Evolutionary conservation across 2,888 invertebrate species (phyloP), one percentile per base, ranked within the genome.

Genomic region (Tenodera sinensis): DNA sequence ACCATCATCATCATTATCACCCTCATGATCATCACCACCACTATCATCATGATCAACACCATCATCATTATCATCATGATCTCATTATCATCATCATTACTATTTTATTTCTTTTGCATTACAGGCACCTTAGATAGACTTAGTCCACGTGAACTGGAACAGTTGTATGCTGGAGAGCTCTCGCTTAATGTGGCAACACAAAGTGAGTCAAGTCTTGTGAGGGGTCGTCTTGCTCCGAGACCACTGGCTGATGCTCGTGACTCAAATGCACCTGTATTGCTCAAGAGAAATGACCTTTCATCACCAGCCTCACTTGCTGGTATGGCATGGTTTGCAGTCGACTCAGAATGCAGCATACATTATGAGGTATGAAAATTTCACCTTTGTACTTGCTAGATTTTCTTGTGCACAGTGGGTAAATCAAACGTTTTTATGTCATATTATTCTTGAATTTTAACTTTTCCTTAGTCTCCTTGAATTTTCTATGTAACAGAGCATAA

Each of bases 271-370:
- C 97, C 96, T 0, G 95, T 96, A 81, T 93, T 97, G 30, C 95
- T 96, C 91, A 94, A 95, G 28, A 94, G 94, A 47, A 91, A 15
- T 0, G 92, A 91, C 71, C 91, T 90, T 71, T 92, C 92, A 28
- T 91, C 91, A 0, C 91, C 95, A 0, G 94, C 95, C 0, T 94
- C 95, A 1, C 94, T 95, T 0, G 96, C 96, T 30, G 98, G 97
- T 1, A 94, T 98, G 90, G 96, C 96, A n/a, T 98, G 98, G 98
- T 93, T 97, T 14, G 95, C 96, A 0, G 96, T 98, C 1, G 97
- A 98, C 92, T 95, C 95, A 9, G 95, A 97, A 86, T 98, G 98
- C 92, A 96, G 96, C 91, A 93, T 98, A 28, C 97, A 97, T 92
- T 98, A 97, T 92, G 97, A 98, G 93, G 95, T 97, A 90, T 92